Conservation (phyloP, 2,113 vertebrate species). For the Cnemophilus loriae region DNA sequence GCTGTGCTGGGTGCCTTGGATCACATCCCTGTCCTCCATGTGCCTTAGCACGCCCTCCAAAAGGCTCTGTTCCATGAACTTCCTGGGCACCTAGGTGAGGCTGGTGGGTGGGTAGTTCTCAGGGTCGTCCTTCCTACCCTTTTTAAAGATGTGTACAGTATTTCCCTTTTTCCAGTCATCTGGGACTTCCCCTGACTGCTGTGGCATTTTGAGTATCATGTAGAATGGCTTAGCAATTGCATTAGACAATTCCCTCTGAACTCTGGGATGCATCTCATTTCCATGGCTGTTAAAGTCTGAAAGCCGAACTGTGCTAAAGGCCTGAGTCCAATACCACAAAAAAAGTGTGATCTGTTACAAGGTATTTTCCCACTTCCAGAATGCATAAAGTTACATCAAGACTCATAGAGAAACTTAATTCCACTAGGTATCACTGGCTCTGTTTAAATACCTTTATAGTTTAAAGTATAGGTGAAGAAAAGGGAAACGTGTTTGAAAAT, state of each 20-base stretch:
- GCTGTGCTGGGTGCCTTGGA: neutral
- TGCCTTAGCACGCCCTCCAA: neutral
- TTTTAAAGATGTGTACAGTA: neutral
- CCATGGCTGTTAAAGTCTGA: neutral
- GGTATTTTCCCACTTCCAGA: neutral
- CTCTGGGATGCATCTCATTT: neutral
- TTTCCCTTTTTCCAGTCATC: neutral
- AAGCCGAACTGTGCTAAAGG: neutral
- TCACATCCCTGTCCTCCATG: neutral
- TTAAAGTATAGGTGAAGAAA: neutral
- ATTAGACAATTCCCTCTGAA: neutral
- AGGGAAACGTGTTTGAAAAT: neutral
- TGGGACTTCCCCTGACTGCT: neutral
- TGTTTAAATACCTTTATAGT: neutral
- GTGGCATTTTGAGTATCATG: neutral
- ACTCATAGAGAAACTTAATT: neutral
- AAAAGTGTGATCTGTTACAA: fast-evolving
- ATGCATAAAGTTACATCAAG: neutral
- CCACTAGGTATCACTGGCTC: neutral
- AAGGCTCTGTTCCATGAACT: neutral
- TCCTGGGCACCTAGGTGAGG: neutral
- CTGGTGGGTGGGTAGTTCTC: neutral
- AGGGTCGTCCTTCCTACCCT: neutral
- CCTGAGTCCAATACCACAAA: neutral
- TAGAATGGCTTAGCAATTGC: neutral